Evolutionary conservation across 2,797 vertebrate genomes (phyloP).

Genomic region (Thamnophis elegans): DNA sequence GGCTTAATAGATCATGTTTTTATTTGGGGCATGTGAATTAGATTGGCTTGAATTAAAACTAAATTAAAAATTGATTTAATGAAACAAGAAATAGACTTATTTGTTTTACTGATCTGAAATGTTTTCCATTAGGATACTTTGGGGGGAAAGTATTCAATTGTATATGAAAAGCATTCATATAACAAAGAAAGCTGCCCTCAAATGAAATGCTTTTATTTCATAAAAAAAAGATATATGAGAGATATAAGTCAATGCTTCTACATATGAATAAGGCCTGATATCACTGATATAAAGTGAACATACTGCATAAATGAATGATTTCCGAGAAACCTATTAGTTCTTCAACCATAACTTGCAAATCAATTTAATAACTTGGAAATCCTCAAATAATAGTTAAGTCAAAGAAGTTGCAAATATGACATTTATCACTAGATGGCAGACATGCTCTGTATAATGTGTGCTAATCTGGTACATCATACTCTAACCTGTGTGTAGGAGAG

Average conservation of each 20-base stretch:
- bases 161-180: background rate
- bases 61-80: background rate
- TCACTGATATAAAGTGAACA: background rate
- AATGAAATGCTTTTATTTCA: background rate
- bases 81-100: background rate
- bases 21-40: background rate
- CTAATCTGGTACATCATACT: rapidly evolving
- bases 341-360: background rate
- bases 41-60: background rate
- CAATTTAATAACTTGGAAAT: background rate
- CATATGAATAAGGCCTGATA: background rate
- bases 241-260: background rate
- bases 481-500: background rate
- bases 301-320: background rate
- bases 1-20: background rate
- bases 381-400: background rate
- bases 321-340: background rate
- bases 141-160: too few relatives aligned
- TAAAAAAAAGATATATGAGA: background rate
- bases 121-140: background rate
- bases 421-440: conserved; percentile 64
- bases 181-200: background rate
- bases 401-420: conserved; percentile 44
- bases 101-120: background rate
- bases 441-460: conserved; percentile 12